A percentile compares a stretch with the other conserved stretches of the same genome.
These are phyloP conservation scores for Drosophila auraria DNA, from an alignment of 1,140 invertebrate species.

Conservation along the genomic window DNA sequence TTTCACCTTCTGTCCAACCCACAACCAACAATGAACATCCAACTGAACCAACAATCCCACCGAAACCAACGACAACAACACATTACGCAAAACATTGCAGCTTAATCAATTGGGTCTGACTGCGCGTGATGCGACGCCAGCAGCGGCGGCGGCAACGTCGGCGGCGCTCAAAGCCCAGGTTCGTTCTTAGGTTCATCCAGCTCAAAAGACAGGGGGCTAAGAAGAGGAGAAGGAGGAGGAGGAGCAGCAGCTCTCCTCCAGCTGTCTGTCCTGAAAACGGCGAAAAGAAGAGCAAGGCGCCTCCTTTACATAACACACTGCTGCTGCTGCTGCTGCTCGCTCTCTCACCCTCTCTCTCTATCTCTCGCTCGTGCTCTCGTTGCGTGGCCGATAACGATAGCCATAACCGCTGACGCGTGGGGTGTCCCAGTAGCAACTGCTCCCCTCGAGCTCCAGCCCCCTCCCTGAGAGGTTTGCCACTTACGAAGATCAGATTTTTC, in stretches of 20 bases:
- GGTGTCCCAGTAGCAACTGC: slow-evolving; percentile 5
- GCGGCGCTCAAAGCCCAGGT: slow-evolving; percentile 64
- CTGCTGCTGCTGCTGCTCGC: slow-evolving; percentile 8
- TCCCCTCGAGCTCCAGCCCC: background rate
- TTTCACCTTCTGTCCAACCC: slow-evolving; percentile 24
- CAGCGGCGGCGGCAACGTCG: slow-evolving; percentile 38
- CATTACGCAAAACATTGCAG: slow-evolving; percentile 78
- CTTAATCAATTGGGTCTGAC: slow-evolving; percentile 78
- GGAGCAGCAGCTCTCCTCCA: background rate
- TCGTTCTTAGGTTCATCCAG: slow-evolving; percentile 43
- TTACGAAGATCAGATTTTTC: slow-evolving; percentile 30
- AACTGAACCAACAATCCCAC: slow-evolving; percentile 14
- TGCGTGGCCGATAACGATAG: slow-evolving; percentile 42
- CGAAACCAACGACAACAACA: slow-evolving; percentile 52
- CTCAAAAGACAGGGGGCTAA: background rate
- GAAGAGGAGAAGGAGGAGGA: background rate
- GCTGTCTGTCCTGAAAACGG: slow-evolving; percentile 35
- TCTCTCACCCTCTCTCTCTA: slow-evolving; percentile 10
- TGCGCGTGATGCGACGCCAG: slow-evolving; percentile 60
- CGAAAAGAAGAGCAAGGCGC: slow-evolving; percentile 32
- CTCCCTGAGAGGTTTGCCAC: slow-evolving; percentile 2
- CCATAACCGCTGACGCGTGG: slow-evolving; percentile 24
- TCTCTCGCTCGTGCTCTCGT: slow-evolving; percentile 27
- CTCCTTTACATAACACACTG: slow-evolving; percentile 72
- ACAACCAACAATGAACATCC: slow-evolving; percentile 29